These are phyloP conservation scores for Torymus aiolomorphi DNA, from an alignment of 2,888 invertebrate genomes.

Conservation along the genomic window DNA sequence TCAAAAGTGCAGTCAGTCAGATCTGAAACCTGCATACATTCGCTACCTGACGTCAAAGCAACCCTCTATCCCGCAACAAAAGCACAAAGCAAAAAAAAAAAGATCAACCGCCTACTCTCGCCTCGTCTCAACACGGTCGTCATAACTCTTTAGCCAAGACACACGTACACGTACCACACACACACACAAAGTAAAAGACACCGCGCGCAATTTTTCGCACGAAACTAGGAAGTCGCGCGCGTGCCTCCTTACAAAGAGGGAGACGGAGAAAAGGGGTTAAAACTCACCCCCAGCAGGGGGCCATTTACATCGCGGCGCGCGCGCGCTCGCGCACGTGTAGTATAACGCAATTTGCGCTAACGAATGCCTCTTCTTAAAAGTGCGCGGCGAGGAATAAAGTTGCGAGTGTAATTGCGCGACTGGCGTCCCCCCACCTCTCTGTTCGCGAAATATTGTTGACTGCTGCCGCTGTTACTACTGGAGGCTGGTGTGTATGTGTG, in stretches of 20 bases:
- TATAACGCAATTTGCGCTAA: slow-evolving; percentile 65
- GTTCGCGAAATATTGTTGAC: slow-evolving; percentile 54
- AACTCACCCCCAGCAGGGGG: slow-evolving; percentile 15
- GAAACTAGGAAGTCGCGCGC: slow-evolving; percentile 20
- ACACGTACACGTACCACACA: too few species aligned
- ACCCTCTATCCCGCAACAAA: too few species aligned
- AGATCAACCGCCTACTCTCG: too few species aligned
- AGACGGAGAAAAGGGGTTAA: slow-evolving; percentile 15
- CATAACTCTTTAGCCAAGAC: too few species aligned
- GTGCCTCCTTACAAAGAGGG: background rate
- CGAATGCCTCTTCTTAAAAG: slow-evolving; percentile 68
- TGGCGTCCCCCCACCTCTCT: background rate
- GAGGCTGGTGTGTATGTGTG: background rate
- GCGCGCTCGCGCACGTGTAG: slow-evolving; percentile 47
- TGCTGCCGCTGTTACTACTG: background rate
- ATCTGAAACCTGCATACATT: too few species aligned
- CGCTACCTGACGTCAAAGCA: too few species aligned
- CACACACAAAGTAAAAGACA: slow-evolving; percentile 15
- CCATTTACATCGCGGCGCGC: slow-evolving; percentile 67
- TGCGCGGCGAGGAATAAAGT: slow-evolving; percentile 59
- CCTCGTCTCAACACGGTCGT: too few species aligned
- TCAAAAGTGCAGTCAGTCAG: too few species aligned
- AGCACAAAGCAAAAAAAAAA: too few species aligned
- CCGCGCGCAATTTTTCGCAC: slow-evolving; percentile 39
- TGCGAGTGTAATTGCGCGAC: slow-evolving; percentile 65